A percentile compares a stretch with the other conserved stretches of the same genome.
phyloP scores from a whole-genome alignment of 2,888 invertebrate species.

The Ashinkailepas kermadecensis region DNA sequence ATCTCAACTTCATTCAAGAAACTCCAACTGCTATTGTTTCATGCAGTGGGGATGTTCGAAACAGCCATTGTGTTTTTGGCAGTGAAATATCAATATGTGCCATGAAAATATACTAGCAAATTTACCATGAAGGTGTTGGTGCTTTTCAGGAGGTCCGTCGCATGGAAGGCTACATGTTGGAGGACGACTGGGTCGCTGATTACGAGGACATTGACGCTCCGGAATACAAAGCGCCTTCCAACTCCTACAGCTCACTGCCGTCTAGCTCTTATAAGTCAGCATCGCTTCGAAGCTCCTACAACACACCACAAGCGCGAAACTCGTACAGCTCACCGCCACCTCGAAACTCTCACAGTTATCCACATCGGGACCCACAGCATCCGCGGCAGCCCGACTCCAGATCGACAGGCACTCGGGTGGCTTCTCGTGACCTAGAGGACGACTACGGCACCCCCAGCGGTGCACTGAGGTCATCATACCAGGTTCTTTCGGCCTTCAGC shows the following conservation, averaged over 20 bases:
- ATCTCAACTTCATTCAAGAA: no score
- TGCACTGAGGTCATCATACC: no score
- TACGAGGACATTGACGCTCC: not conserved
- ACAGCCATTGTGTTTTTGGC: no score
- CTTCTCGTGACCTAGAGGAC: not conserved
- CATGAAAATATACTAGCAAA: no score
- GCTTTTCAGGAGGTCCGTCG: not conserved
- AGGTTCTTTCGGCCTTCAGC: not conserved
- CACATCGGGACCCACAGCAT: not conserved
- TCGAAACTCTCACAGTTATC: not conserved
- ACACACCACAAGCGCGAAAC: not conserved
- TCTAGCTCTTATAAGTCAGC: no score
- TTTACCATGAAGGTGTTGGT: not conserved
- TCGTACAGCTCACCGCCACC: not conserved
- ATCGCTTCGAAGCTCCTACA: no score
- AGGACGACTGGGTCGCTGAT: slow-evolving; percentile 21
- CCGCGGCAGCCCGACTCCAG: not conserved
- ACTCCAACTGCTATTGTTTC: no score
- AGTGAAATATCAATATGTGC: no score
- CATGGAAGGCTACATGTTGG: not conserved
- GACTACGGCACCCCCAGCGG: no score
- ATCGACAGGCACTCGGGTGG: not conserved
- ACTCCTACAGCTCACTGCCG: no score
- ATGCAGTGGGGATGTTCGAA: no score
- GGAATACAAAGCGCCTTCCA: no score